These are phyloP conservation scores for Listronotus bonariensis DNA, from an alignment of 1,140 invertebrate species.

Conservation along the genomic window DNA sequence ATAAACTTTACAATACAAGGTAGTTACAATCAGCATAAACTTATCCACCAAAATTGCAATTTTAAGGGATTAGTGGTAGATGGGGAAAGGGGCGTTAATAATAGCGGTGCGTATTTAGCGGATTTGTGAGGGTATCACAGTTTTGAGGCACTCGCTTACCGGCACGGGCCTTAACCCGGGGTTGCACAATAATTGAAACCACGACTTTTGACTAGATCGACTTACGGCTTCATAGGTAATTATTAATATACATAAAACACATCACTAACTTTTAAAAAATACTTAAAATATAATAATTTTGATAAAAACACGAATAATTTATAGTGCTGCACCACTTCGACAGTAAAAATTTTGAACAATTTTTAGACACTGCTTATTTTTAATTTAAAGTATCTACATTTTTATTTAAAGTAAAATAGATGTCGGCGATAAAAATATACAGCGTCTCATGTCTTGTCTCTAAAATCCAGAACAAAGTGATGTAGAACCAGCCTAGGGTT, in stretches of 20 bases:
- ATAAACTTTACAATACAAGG: conserved; percentile 21
- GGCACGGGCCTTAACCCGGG: conserved; percentile 43
- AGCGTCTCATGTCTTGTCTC: no score
- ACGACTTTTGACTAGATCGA: conserved; percentile 39
- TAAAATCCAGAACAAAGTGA: no score
- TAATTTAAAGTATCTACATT: no score
- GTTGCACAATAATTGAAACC: conserved; percentile 24
- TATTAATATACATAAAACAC: conserved; percentile 9
- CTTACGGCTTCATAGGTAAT: conserved; percentile 2
- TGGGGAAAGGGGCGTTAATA: conserved; percentile 41
- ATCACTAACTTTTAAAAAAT: conserved; percentile 6
- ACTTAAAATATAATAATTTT: conserved; percentile 5
- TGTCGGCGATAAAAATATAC: no score
- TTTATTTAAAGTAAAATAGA: no score
- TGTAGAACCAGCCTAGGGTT: no score
- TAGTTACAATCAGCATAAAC: conserved; percentile 35
- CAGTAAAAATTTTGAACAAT: no score
- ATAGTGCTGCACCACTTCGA: no score
- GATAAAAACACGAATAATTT: conserved; percentile 2
- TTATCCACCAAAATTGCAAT: conserved; percentile 37
- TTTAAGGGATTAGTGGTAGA: conserved; percentile 22
- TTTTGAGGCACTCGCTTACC: conserved; percentile 54
- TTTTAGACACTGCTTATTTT: no score
- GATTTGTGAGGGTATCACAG: conserved; percentile 55
- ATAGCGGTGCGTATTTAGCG: conserved; percentile 46